These are phyloP conservation scores for Oligia strigilis DNA, from an alignment of 2,888 invertebrate genomes.

Conservation along the genomic window DNA sequence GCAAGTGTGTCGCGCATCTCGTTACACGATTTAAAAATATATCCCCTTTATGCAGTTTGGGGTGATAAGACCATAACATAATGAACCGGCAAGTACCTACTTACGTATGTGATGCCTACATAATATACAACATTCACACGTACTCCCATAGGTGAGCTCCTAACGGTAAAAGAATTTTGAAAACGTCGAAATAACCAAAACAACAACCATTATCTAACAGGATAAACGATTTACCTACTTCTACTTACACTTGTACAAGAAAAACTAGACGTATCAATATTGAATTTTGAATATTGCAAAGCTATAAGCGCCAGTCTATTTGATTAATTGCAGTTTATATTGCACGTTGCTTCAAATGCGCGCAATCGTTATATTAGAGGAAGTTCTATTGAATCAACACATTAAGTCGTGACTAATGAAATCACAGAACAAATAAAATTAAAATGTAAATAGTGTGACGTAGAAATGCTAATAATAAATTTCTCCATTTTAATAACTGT, in stretches of 20 bases:
- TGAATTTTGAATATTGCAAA: background rate
- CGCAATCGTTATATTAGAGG: conserved; percentile 72
- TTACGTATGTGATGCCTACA: too few species aligned
- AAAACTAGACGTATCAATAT: background rate
- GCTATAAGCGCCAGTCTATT: conserved; percentile 49
- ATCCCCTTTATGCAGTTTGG: conserved; percentile 68
- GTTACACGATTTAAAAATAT: conserved; percentile 83
- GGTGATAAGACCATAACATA: conserved; percentile 38
- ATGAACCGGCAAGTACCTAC: conserved; percentile 5
- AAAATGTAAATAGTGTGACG: conserved; percentile 90
- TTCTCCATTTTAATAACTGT: conserved; percentile 91
- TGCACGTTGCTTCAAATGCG: conserved; percentile 66
- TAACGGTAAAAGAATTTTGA: background rate
- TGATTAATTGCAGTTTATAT: conserved; percentile 76
- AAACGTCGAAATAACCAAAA: background rate
- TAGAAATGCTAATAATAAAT: conserved; percentile 90
- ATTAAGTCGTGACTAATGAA: conserved; percentile 88
- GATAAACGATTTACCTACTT: background rate
- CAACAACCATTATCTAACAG: background rate
- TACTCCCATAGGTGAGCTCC: background rate
- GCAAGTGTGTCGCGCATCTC: conserved; percentile 83
- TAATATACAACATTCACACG: background rate
- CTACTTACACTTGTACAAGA: background rate
- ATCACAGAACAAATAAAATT: conserved; percentile 90
- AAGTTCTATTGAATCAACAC: conserved; percentile 84